These are phyloP conservation scores for Pandemis corylana DNA, from an alignment of 2,888 invertebrate species.

Conservation along the genomic window DNA sequence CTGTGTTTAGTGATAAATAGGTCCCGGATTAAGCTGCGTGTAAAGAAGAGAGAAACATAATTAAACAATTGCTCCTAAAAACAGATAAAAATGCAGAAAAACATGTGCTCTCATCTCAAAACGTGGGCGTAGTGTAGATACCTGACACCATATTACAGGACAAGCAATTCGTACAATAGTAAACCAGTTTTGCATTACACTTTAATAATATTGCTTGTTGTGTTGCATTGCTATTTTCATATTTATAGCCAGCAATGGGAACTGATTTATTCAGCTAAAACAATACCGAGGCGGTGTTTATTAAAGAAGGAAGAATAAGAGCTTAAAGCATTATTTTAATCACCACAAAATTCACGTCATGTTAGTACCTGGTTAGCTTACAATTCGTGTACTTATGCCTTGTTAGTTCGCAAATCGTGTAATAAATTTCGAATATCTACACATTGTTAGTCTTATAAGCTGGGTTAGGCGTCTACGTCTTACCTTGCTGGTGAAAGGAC, in stretches of 20 bases:
- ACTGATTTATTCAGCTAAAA: constrained; percentile 5
- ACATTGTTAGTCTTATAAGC: constrained; percentile 29
- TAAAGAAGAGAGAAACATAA: constrained; percentile 82
- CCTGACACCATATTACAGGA: constrained; percentile 26
- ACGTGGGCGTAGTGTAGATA: constrained; percentile 30
- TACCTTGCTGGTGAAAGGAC: constrained; percentile 96
- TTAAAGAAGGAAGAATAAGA: not conserved
- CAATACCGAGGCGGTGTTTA: not conserved
- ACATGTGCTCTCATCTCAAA: constrained; percentile 46
- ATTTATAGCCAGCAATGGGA: constrained; percentile 22
- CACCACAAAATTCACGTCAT: not conserved
- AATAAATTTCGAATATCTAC: constrained; percentile 39
- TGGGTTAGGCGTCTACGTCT: constrained; percentile 51
- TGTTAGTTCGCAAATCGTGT: constrained; percentile 16
- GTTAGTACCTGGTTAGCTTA: constrained; percentile 23
- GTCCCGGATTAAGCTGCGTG: constrained; percentile 86
- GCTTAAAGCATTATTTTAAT: constrained; percentile 18
- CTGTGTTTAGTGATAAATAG: constrained; percentile 85
- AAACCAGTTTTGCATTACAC: not conserved
- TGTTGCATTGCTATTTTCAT: not conserved
- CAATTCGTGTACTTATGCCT: constrained; percentile 2
- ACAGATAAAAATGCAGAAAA: constrained; percentile 4
- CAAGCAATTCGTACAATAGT: not conserved
- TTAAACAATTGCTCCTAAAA: constrained; percentile 64
- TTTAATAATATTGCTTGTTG: not conserved